phyloP scores from a whole-genome alignment of 2,888 invertebrate species.

The Protophormia terraenovae region DNA sequence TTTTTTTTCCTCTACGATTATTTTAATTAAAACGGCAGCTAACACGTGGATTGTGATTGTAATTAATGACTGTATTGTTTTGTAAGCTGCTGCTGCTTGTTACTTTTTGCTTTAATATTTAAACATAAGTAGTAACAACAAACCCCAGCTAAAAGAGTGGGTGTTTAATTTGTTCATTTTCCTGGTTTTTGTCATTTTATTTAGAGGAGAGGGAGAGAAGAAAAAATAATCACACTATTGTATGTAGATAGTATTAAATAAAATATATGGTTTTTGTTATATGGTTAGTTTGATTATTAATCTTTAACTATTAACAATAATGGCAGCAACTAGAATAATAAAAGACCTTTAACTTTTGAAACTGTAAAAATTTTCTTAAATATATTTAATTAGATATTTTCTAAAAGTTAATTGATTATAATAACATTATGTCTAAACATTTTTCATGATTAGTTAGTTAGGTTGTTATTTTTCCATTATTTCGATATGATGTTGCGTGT shows the following conservation, averaged over 20 bases:
- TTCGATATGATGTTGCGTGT: slow-evolving; percentile 9
- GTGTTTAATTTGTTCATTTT: slow-evolving; percentile 31
- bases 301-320: slow-evolving; percentile 37
- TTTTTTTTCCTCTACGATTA: slow-evolving; percentile 50
- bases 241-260: slow-evolving; percentile 24
- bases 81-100: neutral
- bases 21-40: slow-evolving; percentile 68
- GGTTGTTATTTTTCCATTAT: neutral
- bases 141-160: slow-evolving; percentile 32
- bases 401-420: slow-evolving; percentile 31
- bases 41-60: slow-evolving; percentile 67
- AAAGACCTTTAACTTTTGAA: neutral
- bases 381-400: neutral
- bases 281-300: slow-evolving; percentile 50
- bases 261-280: slow-evolving; percentile 53
- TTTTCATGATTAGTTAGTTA: slow-evolving; percentile 11
- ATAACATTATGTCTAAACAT: slow-evolving; percentile 4
- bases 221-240: neutral
- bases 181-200: neutral
- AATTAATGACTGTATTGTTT: slow-evolving; percentile 59
- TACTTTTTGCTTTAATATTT: neutral
- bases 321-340: neutral
- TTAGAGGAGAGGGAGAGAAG: neutral
- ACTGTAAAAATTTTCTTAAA: neutral
- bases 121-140: neutral